Evolutionary conservation across 2,888 invertebrate species (phyloP).

Genomic region (Aspidiotus destructor): DNA sequence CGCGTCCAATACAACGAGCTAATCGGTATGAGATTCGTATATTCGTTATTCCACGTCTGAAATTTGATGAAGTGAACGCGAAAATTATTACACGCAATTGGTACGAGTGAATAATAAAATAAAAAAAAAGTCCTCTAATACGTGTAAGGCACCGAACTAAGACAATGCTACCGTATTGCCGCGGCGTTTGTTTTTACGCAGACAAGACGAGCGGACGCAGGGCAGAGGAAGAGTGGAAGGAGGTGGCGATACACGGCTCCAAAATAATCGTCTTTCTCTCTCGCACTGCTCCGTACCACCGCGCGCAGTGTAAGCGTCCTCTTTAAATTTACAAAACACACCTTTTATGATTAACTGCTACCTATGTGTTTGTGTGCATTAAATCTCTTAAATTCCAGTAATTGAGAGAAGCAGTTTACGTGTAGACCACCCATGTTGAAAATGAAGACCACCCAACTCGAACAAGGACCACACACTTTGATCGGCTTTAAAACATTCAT

Average conservation of each 20-base stretch:
- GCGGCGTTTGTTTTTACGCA: no score
- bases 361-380: constrained; percentile 31
- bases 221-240: no score
- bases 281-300: background rate
- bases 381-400: constrained; percentile 32
- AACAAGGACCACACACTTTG: constrained; percentile 31
- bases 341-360: constrained; percentile 33
- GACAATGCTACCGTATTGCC: no score
- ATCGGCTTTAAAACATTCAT: constrained; percentile 28
- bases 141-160: no score
- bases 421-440: constrained; percentile 30
- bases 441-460: constrained; percentile 28
- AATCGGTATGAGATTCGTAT: no score
- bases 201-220: no score
- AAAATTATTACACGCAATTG: no score
- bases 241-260: background rate
- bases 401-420: constrained; percentile 33
- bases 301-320: background rate
- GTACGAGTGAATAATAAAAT: no score
- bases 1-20: no score
- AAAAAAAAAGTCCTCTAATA: no score
- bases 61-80: no score
- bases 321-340: constrained; percentile 28
- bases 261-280: background rate
- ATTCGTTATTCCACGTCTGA: no score